Evolutionary conservation across 1,140 invertebrate species (phyloP).

Genomic region (Neodiprion pinetum): DNA sequence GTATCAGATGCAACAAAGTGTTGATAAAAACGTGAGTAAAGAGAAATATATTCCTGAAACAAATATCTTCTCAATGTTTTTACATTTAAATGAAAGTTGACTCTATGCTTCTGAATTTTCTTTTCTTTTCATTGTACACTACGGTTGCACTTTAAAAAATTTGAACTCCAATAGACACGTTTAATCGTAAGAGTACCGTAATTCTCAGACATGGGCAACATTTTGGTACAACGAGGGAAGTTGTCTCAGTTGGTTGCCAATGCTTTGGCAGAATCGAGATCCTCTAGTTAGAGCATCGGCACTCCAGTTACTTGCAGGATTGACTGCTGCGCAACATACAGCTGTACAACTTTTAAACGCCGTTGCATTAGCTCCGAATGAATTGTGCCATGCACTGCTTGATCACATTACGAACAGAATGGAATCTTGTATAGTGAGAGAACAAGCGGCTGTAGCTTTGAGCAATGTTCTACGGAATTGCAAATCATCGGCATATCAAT

Average conservation of each 20-base stretch:
- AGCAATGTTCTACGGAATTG: conserved; percentile 50
- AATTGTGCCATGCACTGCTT: conserved; percentile 47
- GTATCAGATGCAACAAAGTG: conserved; percentile 59
- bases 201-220: conserved; percentile 44
- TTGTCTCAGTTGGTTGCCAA: conserved; percentile 55
- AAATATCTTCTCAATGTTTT: conserved; percentile 9
- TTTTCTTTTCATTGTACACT: not conserved
- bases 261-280: conserved; percentile 62
- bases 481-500: conserved; percentile 41
- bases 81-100: conserved; percentile 18
- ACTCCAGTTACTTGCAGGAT: conserved; percentile 60
- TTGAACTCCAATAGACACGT: not conserved
- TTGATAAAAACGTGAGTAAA: conserved; percentile 52
- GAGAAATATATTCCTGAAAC: not conserved
- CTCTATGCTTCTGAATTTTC: conserved; percentile 17
- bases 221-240: conserved; percentile 52
- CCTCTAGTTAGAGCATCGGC: conserved; percentile 62
- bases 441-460: conserved; percentile 53
- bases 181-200: conserved; percentile 38
- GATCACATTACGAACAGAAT: conserved; percentile 43
- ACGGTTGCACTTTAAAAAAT: not conserved
- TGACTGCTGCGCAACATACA: conserved; percentile 51
- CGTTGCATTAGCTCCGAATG: conserved; percentile 43
- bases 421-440: conserved; percentile 54
- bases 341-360: conserved; percentile 54